phyloP scores from a whole-genome alignment of 2,888 invertebrate species.

The Heliconius cydno region DNA sequence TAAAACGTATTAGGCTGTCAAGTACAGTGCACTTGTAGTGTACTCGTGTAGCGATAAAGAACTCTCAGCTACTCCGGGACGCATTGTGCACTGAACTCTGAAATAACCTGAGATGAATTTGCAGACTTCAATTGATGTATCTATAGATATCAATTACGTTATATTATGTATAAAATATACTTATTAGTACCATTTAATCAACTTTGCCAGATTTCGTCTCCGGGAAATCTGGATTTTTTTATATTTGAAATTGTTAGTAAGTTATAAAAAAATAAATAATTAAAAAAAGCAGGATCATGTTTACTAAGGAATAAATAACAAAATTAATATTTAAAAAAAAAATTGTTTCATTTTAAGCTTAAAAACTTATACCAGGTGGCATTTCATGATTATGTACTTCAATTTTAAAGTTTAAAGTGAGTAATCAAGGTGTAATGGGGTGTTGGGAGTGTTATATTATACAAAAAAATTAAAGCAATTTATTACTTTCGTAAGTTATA shows the following conservation, averaged over 20 bases:
- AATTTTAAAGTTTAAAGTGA: not conserved
- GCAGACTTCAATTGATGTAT: slow-evolving; percentile 1
- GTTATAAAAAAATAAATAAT: too few species aligned
- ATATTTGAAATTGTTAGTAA: too few species aligned
- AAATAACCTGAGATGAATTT: slow-evolving; percentile 29
- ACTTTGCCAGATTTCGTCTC: too few species aligned
- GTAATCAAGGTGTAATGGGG: not conserved
- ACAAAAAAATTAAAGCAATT: not conserved
- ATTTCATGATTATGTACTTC: not conserved
- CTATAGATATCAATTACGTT: slow-evolving; percentile 1
- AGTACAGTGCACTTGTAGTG: not conserved
- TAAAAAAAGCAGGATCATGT: too few species aligned
- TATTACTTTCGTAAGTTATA: too few species aligned
- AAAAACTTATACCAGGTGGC: not conserved
- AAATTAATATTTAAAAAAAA: not conserved
- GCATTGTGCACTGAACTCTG: slow-evolving; percentile 26
- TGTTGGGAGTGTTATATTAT: not conserved
- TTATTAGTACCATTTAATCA: not conserved
- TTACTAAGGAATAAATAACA: not conserved
- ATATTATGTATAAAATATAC: not conserved
- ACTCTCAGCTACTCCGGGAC: slow-evolving; percentile 15
- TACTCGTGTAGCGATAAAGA: not conserved
- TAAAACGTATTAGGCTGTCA: slow-evolving; percentile 13
- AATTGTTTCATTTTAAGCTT: not conserved
- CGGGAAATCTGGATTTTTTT: too few species aligned